Conservation (phyloP, 2,113 vertebrate genomes). For the Pipra filicauda region DNA sequence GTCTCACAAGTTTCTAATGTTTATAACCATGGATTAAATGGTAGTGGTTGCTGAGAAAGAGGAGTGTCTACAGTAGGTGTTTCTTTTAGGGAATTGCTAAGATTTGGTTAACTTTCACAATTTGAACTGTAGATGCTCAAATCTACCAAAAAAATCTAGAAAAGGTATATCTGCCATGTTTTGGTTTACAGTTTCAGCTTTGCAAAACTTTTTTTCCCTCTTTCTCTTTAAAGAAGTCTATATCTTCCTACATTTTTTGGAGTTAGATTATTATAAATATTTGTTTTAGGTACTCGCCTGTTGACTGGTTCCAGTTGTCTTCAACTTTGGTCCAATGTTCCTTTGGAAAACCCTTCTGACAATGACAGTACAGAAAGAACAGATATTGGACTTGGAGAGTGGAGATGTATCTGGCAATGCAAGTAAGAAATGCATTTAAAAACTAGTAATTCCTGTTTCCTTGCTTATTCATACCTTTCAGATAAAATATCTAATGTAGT, state of each 20-base stretch:
- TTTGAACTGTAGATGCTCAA: not conserved
- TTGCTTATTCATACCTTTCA: not conserved
- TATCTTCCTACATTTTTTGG: not conserved
- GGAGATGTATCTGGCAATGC: slow-evolving; percentile 94
- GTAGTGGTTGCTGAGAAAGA: not conserved
- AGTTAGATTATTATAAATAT: not conserved
- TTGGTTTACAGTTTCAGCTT: not conserved
- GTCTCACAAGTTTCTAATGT: not conserved
- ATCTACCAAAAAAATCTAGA: not conserved
- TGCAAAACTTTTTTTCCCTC: not conserved
- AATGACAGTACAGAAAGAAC: slow-evolving; percentile 56
- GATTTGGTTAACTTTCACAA: not conserved
- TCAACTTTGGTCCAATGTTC: slow-evolving; percentile 86
- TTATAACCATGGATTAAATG: not conserved
- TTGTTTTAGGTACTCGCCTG: slow-evolving; percentile 82
- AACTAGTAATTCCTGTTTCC: not conserved
- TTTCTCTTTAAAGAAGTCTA: rapidly evolving
- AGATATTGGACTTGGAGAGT: slow-evolving; percentile 69
- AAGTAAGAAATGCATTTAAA: slow-evolving; percentile 79
- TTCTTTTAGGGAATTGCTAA: not conserved
- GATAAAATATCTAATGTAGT: not conserved
- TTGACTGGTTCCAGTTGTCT: slow-evolving; percentile 88
- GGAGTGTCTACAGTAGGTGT: not conserved
- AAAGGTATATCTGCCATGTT: rapidly evolving
- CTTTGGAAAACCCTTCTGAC: slow-evolving; percentile 62